Conservation (phyloP, 92 coral and sea anemone species). For the Epizoanthus scotinus region DNA sequence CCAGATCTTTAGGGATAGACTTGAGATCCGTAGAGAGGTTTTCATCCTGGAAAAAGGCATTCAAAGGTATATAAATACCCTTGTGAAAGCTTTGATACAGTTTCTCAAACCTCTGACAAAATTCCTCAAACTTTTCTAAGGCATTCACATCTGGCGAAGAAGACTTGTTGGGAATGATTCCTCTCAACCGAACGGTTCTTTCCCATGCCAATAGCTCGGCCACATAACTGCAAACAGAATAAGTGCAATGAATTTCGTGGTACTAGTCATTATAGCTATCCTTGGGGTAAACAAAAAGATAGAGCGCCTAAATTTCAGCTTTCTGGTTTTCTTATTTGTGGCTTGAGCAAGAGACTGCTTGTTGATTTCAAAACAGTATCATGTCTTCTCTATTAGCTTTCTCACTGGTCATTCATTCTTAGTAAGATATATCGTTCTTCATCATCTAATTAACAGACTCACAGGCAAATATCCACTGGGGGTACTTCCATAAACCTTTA, state of each 20-base stretch:
- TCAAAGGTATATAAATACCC: conserved; percentile 76
- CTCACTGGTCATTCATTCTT: no score
- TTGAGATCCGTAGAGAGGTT: conserved; percentile 55
- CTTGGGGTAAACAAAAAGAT: no score
- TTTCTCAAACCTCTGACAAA: conserved; percentile 65
- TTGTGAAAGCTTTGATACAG: conserved; percentile 63
- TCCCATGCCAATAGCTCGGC: conserved; percentile 90
- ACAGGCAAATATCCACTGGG: no score
- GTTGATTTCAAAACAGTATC: no score
- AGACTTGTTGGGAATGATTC: conserved; percentile 70
- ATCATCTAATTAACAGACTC: no score
- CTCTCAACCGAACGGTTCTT: conserved; percentile 67
- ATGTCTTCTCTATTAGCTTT: no score
- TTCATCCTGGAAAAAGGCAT: conserved; percentile 74
- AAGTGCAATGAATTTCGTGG: neutral
- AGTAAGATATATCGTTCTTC: no score
- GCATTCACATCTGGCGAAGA: conserved; percentile 74
- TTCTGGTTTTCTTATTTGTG: no score
- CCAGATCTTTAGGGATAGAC: conserved; percentile 71
- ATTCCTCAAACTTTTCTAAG: conserved; percentile 79
- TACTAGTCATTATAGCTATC: neutral
- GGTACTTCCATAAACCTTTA: no score
- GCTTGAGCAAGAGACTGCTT: no score
- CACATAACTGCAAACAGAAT: conserved; percentile 62
- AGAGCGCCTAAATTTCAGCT: no score